These are phyloP conservation scores for Xiphias gladius DNA, from an alignment of 2,113 vertebrate species.

Conservation along the genomic window DNA sequence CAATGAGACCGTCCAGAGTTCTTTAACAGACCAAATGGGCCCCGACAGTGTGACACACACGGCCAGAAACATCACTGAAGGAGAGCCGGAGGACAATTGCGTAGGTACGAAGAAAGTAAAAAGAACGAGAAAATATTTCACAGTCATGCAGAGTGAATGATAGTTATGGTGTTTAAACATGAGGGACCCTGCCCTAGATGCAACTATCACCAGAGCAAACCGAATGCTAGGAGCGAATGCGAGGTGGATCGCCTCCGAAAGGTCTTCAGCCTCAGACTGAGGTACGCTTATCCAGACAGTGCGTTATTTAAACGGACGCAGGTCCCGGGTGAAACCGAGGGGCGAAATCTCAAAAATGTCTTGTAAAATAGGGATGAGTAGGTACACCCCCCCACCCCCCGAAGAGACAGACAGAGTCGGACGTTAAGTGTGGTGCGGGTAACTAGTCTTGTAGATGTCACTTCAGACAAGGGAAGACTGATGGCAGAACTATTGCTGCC, in stretches of 20 bases:
- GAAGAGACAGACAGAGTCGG: no score
- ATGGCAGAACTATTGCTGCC: neutral
- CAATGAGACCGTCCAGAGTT: neutral
- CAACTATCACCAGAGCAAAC: slow-evolving; percentile 11
- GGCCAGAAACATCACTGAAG: neutral
- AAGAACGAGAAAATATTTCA: neutral
- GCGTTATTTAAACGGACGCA: no score
- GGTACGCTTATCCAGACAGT: neutral
- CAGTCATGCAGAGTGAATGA: neutral
- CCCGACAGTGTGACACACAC: neutral
- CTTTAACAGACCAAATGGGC: neutral
- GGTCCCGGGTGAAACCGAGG: no score
- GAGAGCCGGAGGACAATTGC: neutral
- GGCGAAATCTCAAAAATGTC: neutral
- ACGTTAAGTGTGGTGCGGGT: no score
- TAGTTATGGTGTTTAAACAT: neutral
- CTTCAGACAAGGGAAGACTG: accelerated
- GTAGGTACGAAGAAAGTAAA: neutral
- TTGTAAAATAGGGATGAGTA: no score
- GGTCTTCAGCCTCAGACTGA: neutral
- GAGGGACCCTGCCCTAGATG: slow-evolving; percentile 16
- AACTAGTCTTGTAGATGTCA: no score
- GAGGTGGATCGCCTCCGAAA: neutral
- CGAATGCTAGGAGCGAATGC: neutral
- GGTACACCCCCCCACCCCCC: no score